These are phyloP conservation scores for Dryas iulia DNA, from an alignment of 1,140 invertebrate genomes.

Conservation along the genomic window DNA sequence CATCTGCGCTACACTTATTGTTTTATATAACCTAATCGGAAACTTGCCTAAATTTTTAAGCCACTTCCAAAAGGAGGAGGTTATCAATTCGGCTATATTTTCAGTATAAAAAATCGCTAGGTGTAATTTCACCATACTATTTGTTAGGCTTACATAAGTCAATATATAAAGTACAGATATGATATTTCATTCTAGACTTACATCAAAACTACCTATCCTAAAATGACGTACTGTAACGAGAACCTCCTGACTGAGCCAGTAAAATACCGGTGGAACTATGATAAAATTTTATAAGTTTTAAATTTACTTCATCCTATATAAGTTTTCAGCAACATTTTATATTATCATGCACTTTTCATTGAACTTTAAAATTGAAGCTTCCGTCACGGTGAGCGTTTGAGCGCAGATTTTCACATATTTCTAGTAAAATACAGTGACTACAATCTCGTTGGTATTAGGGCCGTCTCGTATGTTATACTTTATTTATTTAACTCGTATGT, in stretches of 20 bases:
- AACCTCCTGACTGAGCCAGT: not conserved
- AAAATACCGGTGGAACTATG: not conserved
- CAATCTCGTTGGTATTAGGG: constrained; percentile 13
- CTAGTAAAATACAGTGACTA: constrained; percentile 19
- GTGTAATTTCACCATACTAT: too few species aligned
- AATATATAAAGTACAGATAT: not conserved
- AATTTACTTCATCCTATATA: constrained; percentile 2
- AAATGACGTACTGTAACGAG: not conserved
- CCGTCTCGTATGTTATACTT: not conserved
- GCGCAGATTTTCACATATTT: constrained; percentile 6
- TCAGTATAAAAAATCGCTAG: too few species aligned
- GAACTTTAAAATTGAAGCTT: constrained; percentile 31
- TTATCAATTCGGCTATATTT: too few species aligned
- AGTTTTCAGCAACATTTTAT: constrained; percentile 2
- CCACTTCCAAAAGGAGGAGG: too few species aligned
- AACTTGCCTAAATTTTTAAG: too few species aligned
- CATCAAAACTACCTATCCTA: not conserved
- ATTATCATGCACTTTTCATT: constrained; percentile 26
- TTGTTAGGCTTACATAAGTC: too few species aligned
- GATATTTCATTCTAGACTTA: not conserved
- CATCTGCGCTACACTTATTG: too few species aligned
- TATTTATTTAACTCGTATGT: not conserved
- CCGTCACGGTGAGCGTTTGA: constrained; percentile 11
- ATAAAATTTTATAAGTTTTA: constrained; percentile 2
- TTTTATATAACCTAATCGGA: too few species aligned